Percentiles rank a stretch among this genome's conserved stretches.
phyloP scores from a whole-genome alignment of 2,888 invertebrate species.

The Parasteatoda lunata region DNA sequence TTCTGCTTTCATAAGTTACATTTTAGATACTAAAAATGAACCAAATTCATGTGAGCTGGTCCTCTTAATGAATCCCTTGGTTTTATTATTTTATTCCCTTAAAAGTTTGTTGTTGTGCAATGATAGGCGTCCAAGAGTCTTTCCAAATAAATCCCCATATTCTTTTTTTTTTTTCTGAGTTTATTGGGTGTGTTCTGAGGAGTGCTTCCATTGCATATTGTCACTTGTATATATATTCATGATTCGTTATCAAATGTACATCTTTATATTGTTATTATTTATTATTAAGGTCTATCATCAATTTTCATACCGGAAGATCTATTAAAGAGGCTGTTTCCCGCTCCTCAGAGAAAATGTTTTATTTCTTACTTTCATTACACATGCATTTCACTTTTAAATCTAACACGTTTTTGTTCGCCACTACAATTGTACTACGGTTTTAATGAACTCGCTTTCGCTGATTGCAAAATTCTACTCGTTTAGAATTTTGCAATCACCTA shows the following conservation, averaged over 20 bases:
- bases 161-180: conserved; percentile 12
- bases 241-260: conserved; percentile 69
- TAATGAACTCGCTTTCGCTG: too few relatives aligned
- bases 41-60: too few relatives aligned
- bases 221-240: conserved; percentile 68
- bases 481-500: too few relatives aligned
- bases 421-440: too few relatives aligned
- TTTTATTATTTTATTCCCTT: too few relatives aligned
- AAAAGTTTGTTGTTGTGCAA: not conserved
- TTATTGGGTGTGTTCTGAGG: conserved; percentile 68
- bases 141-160: conserved; percentile 13
- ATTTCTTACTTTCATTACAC: conserved; percentile 38
- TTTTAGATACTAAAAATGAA: too few relatives aligned
- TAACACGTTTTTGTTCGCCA: too few relatives aligned
- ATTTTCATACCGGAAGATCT: conserved; percentile 69
- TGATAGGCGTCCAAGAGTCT: conserved; percentile 36
- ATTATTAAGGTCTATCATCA: conserved; percentile 69
- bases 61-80: too few relatives aligned
- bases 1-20: too few relatives aligned
- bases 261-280: conserved; percentile 70
- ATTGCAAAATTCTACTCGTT: too few relatives aligned
- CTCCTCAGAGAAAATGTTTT: conserved; percentile 60
- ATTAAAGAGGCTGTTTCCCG: conserved; percentile 69
- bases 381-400: not conserved
- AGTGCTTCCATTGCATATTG: conserved; percentile 67